phyloP scores from a whole-genome alignment of 2,797 vertebrate species.

The Amniataba percoides region DNA sequence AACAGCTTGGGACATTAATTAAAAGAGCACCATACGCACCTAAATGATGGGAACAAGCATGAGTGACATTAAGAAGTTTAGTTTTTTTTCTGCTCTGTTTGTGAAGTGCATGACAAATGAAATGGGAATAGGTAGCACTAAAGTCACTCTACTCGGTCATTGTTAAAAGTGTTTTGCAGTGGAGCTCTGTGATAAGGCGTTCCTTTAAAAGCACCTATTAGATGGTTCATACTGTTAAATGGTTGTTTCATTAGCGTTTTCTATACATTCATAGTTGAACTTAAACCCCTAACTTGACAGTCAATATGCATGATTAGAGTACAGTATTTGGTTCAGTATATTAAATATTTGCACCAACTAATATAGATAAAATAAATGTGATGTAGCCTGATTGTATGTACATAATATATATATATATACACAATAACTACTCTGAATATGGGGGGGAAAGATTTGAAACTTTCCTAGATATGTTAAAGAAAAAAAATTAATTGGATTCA shows the following conservation, averaged over 20 bases:
- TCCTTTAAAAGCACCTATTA: constrained; percentile 80
- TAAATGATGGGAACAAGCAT: constrained; percentile 46
- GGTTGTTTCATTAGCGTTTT: constrained; percentile 44
- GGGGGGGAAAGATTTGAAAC: constrained; percentile 45
- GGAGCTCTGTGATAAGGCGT: constrained; percentile 66
- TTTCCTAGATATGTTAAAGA: constrained; percentile 40
- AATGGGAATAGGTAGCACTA: constrained; percentile 52
- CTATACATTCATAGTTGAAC: constrained; percentile 80
- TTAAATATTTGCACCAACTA: constrained; percentile 80
- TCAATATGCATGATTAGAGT: constrained; percentile 72
- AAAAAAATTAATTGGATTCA: constrained; percentile 50
- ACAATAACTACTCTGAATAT: constrained; percentile 56
- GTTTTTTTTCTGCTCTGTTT: not conserved
- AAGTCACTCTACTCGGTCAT: constrained; percentile 60
- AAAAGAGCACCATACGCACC: constrained; percentile 70
- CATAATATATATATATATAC: constrained; percentile 71
- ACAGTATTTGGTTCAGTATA: constrained; percentile 85
- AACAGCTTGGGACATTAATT: constrained; percentile 51
- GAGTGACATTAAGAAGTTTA: constrained; percentile 14
- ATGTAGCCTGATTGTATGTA: constrained; percentile 65
- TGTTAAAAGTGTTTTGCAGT: constrained; percentile 48
- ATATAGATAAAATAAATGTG: constrained; percentile 70
- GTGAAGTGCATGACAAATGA: constrained; percentile 31
- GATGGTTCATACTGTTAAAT: constrained; percentile 52
- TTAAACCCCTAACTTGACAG: constrained; percentile 69